Conservation (phyloP, 2,888 invertebrate species). For the Cosmorhoe ocellata region DNA sequence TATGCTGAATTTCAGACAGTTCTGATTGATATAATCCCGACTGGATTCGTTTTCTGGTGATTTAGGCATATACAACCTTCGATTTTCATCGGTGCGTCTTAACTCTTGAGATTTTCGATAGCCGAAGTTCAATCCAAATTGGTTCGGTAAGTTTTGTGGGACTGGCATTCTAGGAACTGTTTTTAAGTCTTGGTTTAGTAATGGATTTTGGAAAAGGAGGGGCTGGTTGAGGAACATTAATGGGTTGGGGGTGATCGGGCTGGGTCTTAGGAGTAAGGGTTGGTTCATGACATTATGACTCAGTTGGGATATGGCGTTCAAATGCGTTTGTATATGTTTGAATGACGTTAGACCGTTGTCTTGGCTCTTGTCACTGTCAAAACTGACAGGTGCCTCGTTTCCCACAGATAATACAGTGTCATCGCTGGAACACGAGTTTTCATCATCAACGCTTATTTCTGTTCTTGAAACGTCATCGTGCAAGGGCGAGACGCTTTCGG, state of each 20-base stretch:
- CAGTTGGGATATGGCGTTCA: slow-evolving; percentile 86
- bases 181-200: slow-evolving; percentile 68
- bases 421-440: slow-evolving; percentile 87
- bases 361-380: slow-evolving; percentile 49
- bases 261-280: slow-evolving; percentile 69
- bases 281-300: slow-evolving; percentile 77
- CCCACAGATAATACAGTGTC: slow-evolving; percentile 92
- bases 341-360: slow-evolving; percentile 77
- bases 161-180: slow-evolving; percentile 56
- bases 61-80: slow-evolving; percentile 60
- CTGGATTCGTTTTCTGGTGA: slow-evolving; percentile 67
- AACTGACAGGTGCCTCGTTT: slow-evolving; percentile 85
- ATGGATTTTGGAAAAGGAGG: slow-evolving; percentile 67
- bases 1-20: slow-evolving; percentile 89
- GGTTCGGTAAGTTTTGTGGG: slow-evolving; percentile 58
- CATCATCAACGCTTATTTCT: slow-evolving; percentile 77
- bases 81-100: slow-evolving; percentile 63
- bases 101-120: slow-evolving; percentile 51
- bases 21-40: slow-evolving; percentile 77
- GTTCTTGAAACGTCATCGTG: slow-evolving; percentile 67
- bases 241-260: slow-evolving; percentile 76
- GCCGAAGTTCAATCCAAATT: slow-evolving; percentile 64
- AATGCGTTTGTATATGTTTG: slow-evolving; percentile 86
- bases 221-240: slow-evolving; percentile 77
- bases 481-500: slow-evolving; percentile 61